Base-by-base conservation (phyloP, 2,113 vertebrate species). In the Gasterosteus aculeatus region DNA sequence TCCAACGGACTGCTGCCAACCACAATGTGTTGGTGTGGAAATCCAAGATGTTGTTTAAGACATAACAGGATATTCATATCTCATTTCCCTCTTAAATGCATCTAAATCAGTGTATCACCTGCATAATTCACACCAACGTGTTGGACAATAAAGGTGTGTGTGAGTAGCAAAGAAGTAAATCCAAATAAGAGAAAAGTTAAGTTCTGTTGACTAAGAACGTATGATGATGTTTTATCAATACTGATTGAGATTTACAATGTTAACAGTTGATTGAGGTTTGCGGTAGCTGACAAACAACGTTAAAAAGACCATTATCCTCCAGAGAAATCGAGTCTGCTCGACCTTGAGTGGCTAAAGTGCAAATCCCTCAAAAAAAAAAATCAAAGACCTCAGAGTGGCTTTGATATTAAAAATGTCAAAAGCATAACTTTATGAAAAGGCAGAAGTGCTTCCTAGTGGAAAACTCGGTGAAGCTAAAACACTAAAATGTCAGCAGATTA, bases 391-490 rank as follows among this genome's bases (percentile, higher is more conserved):
- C 11, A 4, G 4, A 22, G 35, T 16, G 42, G 49, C 47, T 56
- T 56, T 64, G 66, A 47, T 51, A 10, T 19, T 38, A 9, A 41
- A 4, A 1, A 44, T 22, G 14, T 46, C 26, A 51, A 66, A 47
- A 59, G 19, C 6, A 60, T 19, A 57, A 58, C 51, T 58, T 59
- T 10, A 63, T 59, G 10, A 65, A 60, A 67, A 61, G 35, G 19
- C 54, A 22, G 22, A 53, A 44, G 35, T 41, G 31, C 57, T 47
- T 35, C 12, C 9, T 49, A 49, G 8, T 1, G 3, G 42, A 60
- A 53, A 16, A 18, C 26, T 76, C n/a, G 16, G 54, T 8, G 47
- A 2, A 64, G 56, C 69, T 56, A 15, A 77, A 63, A 72, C 64
- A 47, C 69, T 56, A 15, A 77, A 63, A 72, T 6, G 8, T 62